phyloP scores from a whole-genome alignment of 2,888 invertebrate genomes.

The Sinopyrophorus schimmeli region DNA sequence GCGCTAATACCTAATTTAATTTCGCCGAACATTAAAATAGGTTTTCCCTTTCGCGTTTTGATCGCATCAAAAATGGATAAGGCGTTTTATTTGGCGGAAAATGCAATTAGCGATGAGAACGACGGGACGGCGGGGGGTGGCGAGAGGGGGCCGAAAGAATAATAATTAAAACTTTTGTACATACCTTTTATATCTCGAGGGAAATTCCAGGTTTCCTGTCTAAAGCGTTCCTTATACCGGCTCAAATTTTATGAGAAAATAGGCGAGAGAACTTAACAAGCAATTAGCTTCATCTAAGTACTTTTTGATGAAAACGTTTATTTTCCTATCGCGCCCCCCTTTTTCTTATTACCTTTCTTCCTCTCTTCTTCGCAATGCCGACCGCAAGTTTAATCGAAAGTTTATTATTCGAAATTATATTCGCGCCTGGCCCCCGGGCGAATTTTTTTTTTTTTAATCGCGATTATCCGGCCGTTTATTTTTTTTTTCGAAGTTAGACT shows the following conservation, averaged over 20 bases:
- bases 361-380: too few species aligned
- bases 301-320: slow-evolving; percentile 14
- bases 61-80: not conserved
- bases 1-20: too few species aligned
- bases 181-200: slow-evolving; percentile 10
- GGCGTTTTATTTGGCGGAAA: not conserved
- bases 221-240: slow-evolving; percentile 15
- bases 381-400: too few species aligned
- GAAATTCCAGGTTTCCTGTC: slow-evolving; percentile 14
- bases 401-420: too few species aligned
- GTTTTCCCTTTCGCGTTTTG: not conserved
- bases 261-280: slow-evolving; percentile 18
- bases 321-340: too few species aligned
- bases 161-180: slow-evolving; percentile 13
- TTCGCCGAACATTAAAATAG: not conserved
- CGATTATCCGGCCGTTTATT: too few species aligned
- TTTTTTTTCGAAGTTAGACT: too few species aligned
- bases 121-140: too few species aligned
- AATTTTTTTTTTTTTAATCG: too few species aligned
- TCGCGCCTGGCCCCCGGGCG: too few species aligned
- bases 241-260: slow-evolving; percentile 17
- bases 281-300: slow-evolving; percentile 16
- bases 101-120: slow-evolving; percentile 8
- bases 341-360: too few species aligned
- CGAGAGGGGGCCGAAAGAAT: slow-evolving; percentile 1